These are phyloP conservation scores for Zele albiditarsus DNA, from an alignment of 2,888 invertebrate genomes.

Conservation along the genomic window DNA sequence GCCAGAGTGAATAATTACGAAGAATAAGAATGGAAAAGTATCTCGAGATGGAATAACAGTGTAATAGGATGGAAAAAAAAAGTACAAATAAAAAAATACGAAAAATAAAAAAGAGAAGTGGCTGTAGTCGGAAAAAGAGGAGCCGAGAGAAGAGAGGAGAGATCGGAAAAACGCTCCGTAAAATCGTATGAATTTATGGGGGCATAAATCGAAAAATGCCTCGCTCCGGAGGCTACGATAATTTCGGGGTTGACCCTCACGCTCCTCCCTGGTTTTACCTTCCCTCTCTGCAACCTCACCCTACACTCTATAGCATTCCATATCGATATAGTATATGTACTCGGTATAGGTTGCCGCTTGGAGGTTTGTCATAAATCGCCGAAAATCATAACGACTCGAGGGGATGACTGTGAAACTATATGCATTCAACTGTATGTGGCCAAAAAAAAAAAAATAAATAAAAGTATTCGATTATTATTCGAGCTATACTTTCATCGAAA, in stretches of 20 bases:
- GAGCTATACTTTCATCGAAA: not conserved
- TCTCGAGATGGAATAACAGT: not conserved
- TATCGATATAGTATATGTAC: slow-evolving; percentile 22
- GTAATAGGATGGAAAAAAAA: slow-evolving; percentile 8
- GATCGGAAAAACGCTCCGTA: slow-evolving; percentile 62
- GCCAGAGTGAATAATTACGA: not conserved
- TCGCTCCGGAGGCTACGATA: slow-evolving; percentile 57
- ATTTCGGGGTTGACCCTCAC: slow-evolving; percentile 58
- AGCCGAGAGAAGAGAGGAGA: slow-evolving; percentile 46
- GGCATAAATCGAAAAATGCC: slow-evolving; percentile 67
- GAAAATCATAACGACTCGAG: slow-evolving; percentile 39
- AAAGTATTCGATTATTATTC: not conserved
- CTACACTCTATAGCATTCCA: slow-evolving; percentile 14
- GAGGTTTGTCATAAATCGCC: slow-evolving; percentile 50
- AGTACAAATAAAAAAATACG: not conserved
- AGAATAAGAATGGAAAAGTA: not conserved
- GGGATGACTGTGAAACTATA: slow-evolving; percentile 20
- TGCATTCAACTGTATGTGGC: not conserved
- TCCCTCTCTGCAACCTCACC: slow-evolving; percentile 1
- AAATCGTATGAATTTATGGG: slow-evolving; percentile 70
- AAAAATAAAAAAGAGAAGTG: not conserved
- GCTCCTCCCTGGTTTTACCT: slow-evolving; percentile 48
- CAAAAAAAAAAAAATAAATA: not conserved
- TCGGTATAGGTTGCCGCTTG: slow-evolving; percentile 33
- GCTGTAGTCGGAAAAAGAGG: slow-evolving; percentile 42